Conservation (phyloP, 2,797 vertebrate genomes). For the Morelia viridis region DNA sequence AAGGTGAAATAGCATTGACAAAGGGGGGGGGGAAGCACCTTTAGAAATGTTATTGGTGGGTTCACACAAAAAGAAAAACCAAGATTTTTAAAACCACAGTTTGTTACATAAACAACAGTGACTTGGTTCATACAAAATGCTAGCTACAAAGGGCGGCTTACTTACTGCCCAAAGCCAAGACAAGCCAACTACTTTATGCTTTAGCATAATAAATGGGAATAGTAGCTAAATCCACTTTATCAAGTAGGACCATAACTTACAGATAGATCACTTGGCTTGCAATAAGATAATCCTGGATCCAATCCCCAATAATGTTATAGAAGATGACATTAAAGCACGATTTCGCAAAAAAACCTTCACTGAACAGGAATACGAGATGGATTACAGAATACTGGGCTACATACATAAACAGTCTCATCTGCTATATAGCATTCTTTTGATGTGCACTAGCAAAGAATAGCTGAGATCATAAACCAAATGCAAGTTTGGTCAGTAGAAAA, state of each 20-base stretch:
- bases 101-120: too few relatives aligned
- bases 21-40: fast-evolving
- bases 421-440: not conserved
- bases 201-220: too few relatives aligned
- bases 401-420: not conserved
- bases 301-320: not conserved
- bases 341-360: not conserved
- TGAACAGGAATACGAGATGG: not conserved
- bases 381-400: not conserved
- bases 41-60: not conserved
- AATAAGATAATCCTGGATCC: not conserved
- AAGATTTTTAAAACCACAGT: not conserved
- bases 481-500: too few relatives aligned
- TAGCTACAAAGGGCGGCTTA: not conserved
- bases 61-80: not conserved
- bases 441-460: not conserved
- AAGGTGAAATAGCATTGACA: conserved; percentile 1
- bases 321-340: not conserved
- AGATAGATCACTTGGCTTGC: not conserved
- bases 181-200: too few relatives aligned
- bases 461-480: not conserved
- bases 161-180: not conserved
- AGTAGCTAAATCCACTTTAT: not conserved
- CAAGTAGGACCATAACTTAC: not conserved
- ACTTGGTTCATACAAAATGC: not conserved